These are phyloP conservation scores for Panthera tigris DNA, from an alignment of 2,113 vertebrate genomes.

Conservation along the genomic window DNA sequence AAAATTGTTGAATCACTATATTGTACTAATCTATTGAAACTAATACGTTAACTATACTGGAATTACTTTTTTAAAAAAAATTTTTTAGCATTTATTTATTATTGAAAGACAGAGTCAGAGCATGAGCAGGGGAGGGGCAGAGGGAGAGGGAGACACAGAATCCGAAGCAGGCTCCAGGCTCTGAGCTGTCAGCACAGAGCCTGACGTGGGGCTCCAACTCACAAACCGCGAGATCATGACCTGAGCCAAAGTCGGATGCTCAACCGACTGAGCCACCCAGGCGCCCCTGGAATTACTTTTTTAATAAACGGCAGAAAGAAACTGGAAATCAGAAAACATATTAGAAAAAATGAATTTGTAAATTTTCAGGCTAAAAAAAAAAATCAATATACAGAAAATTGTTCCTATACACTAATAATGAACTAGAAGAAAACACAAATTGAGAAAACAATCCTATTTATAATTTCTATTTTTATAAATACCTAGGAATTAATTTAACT, in stretches of 20 bases:
- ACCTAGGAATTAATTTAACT: neutral
- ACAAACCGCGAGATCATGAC: no score
- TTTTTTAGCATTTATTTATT: neutral
- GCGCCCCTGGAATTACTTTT: no score
- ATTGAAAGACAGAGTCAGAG: no score
- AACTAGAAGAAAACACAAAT: neutral
- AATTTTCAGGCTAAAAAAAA: neutral
- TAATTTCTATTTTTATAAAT: neutral
- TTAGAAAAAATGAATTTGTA: neutral
- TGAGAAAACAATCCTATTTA: neutral
- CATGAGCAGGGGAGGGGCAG: neutral
- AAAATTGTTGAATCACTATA: neutral
- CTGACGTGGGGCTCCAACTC: no score
- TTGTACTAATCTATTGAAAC: neutral
- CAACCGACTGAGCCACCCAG: no score
- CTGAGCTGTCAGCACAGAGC: no score
- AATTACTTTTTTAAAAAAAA: neutral
- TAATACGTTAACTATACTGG: neutral
- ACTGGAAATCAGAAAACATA: neutral
- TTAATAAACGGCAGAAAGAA: neutral
- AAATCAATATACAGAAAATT: neutral
- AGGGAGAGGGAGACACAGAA: no score
- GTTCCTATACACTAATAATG: neutral
- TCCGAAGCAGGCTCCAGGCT: no score
- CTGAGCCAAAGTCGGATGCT: no score